Percentiles rank a stretch among this genome's conserved stretches.
Evolutionary conservation across 2,113 vertebrate species (phyloP).

Genomic region (Empidonax alnorum): DNA sequence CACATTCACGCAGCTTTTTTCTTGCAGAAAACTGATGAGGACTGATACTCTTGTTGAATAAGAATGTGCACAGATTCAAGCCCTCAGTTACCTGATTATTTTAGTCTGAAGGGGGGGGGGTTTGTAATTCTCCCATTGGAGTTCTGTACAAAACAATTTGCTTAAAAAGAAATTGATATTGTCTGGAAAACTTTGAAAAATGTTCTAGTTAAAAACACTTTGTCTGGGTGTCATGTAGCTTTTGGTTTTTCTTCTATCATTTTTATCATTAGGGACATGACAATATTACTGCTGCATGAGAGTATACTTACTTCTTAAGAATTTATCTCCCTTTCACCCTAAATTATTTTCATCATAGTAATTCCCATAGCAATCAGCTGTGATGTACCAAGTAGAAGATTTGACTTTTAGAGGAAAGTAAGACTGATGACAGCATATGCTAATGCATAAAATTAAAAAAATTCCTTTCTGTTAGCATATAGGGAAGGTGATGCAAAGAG

Average conservation of each 20-base stretch:
- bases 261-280: constrained; percentile 72
- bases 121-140: constrained; percentile 63
- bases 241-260: constrained; percentile 71
- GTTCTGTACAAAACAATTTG: constrained; percentile 69
- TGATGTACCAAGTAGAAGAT: background rate
- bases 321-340: constrained; percentile 50
- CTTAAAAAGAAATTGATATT: constrained; percentile 69
- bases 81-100: constrained; percentile 59
- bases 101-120: constrained; percentile 46
- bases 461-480: background rate
- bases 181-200: constrained; percentile 77
- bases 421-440: background rate
- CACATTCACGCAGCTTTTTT: background rate
- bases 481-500: background rate
- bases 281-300: constrained; percentile 45
- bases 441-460: background rate
- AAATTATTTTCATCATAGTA: constrained; percentile 31
- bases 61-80: constrained; percentile 26
- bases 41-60: constrained; percentile 48
- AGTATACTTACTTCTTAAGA: constrained; percentile 61
- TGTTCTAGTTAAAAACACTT: constrained; percentile 71
- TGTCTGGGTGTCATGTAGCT: constrained; percentile 71
- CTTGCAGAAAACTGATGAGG: background rate
- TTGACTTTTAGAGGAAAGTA: background rate
- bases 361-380: background rate